Evolutionary conservation across 2,797 vertebrate species (phyloP).

Genomic region (Lacerta bilineata): DNA sequence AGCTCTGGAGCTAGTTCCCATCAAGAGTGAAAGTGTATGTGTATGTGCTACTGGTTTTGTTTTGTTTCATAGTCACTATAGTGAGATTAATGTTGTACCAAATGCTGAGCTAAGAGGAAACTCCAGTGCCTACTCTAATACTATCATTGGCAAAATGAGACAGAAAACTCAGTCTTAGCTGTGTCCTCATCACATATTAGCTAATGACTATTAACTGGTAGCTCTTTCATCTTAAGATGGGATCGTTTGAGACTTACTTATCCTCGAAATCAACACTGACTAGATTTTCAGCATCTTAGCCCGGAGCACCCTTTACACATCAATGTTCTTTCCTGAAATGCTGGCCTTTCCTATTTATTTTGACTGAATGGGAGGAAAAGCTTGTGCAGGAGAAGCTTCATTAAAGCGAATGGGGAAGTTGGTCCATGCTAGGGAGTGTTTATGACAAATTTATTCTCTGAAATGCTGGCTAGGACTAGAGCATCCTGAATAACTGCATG

Average conservation of each 20-base stretch:
- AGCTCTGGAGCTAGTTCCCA: slow-evolving; percentile 22
- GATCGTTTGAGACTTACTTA: not conserved
- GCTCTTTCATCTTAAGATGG: not conserved
- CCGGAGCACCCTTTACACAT: not conserved
- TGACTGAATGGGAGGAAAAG: not conserved
- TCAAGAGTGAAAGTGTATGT: slow-evolving; percentile 15
- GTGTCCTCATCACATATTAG: not conserved
- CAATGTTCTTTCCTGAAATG: not conserved
- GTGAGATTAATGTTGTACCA: slow-evolving; percentile 10
- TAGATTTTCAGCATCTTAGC: not conserved
- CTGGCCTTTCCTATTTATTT: not conserved
- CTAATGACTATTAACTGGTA: not conserved
- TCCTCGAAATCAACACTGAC: not conserved
- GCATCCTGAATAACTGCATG: not conserved
- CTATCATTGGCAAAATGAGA: not conserved
- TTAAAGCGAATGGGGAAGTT: not conserved
- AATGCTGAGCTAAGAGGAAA: not conserved
- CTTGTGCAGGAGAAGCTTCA: not conserved
- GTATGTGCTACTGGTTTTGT: slow-evolving; percentile 1
- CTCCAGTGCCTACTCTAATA: not conserved
- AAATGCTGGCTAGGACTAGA: not conserved
- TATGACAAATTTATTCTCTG: not conserved
- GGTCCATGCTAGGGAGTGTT: not conserved
- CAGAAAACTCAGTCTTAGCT: not conserved
- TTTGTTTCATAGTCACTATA: not conserved